phyloP scores from a whole-genome alignment of 2,113 vertebrate genomes.

The Aspiorhynchus laticeps region DNA sequence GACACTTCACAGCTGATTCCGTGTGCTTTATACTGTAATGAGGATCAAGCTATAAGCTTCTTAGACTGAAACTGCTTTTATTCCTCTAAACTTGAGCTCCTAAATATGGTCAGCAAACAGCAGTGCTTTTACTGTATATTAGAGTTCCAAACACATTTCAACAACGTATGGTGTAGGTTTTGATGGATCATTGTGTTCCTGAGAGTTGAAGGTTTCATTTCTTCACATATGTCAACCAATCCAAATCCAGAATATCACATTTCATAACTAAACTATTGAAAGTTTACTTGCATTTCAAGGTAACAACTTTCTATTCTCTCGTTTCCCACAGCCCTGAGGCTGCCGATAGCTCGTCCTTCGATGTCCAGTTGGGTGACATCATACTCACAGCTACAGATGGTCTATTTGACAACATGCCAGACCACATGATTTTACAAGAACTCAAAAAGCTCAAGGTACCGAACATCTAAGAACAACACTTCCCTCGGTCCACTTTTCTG shows the following conservation, averaged over 20 bases:
- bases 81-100: neutral
- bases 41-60: conserved; percentile 22
- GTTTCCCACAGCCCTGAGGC: conserved; percentile 84
- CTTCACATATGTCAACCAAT: too few species aligned
- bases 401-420: conserved; percentile 99
- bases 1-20: conserved; percentile 56
- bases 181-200: neutral
- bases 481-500: neutral
- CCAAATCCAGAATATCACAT: neutral
- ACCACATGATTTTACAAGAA: conserved; percentile 99
- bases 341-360: conserved; percentile 94
- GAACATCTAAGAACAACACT: neutral
- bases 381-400: conserved; percentile 96
- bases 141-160: neutral
- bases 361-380: conserved; percentile 97
- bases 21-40: conserved; percentile 14
- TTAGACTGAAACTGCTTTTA: neutral
- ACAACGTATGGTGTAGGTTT: neutral
- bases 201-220: neutral
- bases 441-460: conserved; percentile 94
- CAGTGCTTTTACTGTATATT: neutral
- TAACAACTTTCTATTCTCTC: neutral
- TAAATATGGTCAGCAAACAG: neutral
- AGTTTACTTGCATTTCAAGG: neutral
- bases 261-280: neutral